phyloP scores from a whole-genome alignment of 2,888 invertebrate genomes.

The Subacronicta megacephala region DNA sequence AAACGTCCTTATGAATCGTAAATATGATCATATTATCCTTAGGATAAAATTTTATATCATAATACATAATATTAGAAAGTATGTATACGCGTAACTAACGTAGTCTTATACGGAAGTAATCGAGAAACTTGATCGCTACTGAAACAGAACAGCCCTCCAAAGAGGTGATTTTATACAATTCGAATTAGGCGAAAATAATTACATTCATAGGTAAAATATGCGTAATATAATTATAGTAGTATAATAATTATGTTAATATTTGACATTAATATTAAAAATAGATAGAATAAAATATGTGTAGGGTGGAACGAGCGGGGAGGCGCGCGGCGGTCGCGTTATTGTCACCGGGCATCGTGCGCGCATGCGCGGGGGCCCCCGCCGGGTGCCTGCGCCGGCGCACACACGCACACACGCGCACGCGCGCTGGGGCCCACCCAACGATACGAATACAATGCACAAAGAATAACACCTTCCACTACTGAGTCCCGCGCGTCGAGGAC shows the following conservation, averaged over 20 bases:
- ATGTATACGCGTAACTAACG: slow-evolving; percentile 88
- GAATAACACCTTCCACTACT: slow-evolving; percentile 71
- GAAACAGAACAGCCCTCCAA: slow-evolving; percentile 85
- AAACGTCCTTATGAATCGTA: slow-evolving; percentile 85
- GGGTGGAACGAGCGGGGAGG: slow-evolving; percentile 86
- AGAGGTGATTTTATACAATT: slow-evolving; percentile 89
- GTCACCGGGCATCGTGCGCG: slow-evolving; percentile 68
- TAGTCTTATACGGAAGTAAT: slow-evolving; percentile 88
- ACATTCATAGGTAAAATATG: slow-evolving; percentile 89
- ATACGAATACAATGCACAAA: slow-evolving; percentile 59
- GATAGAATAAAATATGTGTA: slow-evolving; percentile 89
- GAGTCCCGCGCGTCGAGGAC: slow-evolving; percentile 79
- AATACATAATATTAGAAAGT: slow-evolving; percentile 88
- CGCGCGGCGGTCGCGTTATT: slow-evolving; percentile 78
- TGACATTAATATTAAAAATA: slow-evolving; percentile 90
- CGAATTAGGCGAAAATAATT: slow-evolving; percentile 89
- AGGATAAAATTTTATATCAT: slow-evolving; percentile 88
- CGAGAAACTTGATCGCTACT: slow-evolving; percentile 85
- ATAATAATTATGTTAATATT: slow-evolving; percentile 89
- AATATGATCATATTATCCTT: slow-evolving; percentile 88
- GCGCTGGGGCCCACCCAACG: slow-evolving; percentile 54
- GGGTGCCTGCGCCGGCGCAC: slow-evolving; percentile 44
- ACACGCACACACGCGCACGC: slow-evolving; percentile 46
- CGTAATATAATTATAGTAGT: slow-evolving; percentile 84
- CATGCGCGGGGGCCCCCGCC: slow-evolving; percentile 39